Evolutionary conservation across 2,113 vertebrate genomes (phyloP).

Genomic region (Pavo muticus): DNA sequence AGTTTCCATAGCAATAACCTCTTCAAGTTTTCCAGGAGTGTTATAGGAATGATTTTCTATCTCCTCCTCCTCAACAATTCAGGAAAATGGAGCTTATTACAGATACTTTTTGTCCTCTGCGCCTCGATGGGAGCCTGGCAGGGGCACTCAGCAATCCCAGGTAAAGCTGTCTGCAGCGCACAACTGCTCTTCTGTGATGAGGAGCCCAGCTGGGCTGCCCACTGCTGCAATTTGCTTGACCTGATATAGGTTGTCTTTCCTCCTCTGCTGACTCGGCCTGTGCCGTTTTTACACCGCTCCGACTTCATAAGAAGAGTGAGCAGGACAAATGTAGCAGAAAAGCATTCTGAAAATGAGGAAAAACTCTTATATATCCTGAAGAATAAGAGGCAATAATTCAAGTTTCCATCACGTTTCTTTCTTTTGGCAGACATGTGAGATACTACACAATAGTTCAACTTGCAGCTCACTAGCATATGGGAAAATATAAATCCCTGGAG

Average conservation of each 20-base stretch:
- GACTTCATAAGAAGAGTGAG: not conserved
- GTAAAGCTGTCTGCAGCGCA: constrained; percentile 28
- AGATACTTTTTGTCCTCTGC: constrained; percentile 45
- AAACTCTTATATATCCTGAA: not conserved
- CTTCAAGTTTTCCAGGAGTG: constrained; percentile 82
- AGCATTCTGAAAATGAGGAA: not conserved
- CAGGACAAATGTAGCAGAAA: not conserved
- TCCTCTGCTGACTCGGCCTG: not conserved
- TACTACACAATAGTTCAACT: not conserved
- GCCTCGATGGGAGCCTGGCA: constrained; percentile 59
- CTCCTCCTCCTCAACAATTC: constrained; percentile 74
- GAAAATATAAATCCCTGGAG: constrained; percentile 34
- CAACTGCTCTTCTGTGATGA: constrained; percentile 34
- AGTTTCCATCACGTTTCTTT: constrained; percentile 1
- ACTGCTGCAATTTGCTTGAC: constrained; percentile 66
- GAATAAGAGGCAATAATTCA: not conserved
- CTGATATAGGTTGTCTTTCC: constrained; percentile 15
- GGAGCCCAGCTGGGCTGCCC: constrained; percentile 40
- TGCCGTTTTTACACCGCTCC: not conserved
- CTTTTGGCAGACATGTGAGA: constrained; percentile 5
- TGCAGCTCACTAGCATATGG: constrained; percentile 5
- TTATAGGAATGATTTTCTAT: constrained; percentile 79
- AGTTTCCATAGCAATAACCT: constrained; percentile 85
- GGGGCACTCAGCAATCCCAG: constrained; percentile 39
- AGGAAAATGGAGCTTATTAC: constrained; percentile 78